phyloP scores from a whole-genome alignment of 1,140 invertebrate genomes.

The Diorhabda sublineata region DNA sequence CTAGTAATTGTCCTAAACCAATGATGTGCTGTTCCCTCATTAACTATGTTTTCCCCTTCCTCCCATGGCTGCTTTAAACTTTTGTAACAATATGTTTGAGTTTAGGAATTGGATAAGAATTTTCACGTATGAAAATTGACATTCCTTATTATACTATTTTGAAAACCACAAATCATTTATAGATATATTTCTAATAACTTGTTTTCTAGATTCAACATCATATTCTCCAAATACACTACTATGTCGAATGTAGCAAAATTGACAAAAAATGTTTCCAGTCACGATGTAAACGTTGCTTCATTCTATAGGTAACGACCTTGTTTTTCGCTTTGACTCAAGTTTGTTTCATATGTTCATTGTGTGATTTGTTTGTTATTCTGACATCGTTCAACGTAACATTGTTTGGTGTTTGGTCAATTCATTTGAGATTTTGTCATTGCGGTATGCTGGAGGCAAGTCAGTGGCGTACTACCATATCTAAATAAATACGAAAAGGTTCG shows the following conservation, averaged over 20 bases:
- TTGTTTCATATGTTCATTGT: constrained; percentile 5
- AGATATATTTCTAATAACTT: no score
- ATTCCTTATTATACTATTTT: no score
- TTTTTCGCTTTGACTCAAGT: constrained; percentile 3
- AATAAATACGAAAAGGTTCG: no score
- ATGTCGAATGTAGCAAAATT: not conserved
- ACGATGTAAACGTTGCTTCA: constrained; percentile 6
- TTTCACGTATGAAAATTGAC: no score
- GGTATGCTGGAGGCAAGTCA: constrained; percentile 15
- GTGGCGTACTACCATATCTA: not conserved
- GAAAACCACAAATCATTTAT: no score
- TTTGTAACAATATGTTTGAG: no score
- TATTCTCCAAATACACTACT: not conserved
- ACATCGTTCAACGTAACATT: constrained; percentile 33
- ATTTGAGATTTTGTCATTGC: constrained; percentile 36
- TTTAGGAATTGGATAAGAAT: no score
- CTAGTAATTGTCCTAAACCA: no score
- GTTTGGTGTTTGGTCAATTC: constrained; percentile 41
- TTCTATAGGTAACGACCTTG: constrained; percentile 6
- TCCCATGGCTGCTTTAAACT: no score
- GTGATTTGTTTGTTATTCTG: constrained; percentile 26
- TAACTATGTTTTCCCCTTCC: no score
- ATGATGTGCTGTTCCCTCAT: no score
- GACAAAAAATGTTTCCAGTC: constrained; percentile 8
- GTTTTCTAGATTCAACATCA: no score